Evolutionary conservation across 2,888 invertebrate genomes (phyloP), one percentile per base, ranked within the genome.

Genomic region (Timandra comae): DNA sequence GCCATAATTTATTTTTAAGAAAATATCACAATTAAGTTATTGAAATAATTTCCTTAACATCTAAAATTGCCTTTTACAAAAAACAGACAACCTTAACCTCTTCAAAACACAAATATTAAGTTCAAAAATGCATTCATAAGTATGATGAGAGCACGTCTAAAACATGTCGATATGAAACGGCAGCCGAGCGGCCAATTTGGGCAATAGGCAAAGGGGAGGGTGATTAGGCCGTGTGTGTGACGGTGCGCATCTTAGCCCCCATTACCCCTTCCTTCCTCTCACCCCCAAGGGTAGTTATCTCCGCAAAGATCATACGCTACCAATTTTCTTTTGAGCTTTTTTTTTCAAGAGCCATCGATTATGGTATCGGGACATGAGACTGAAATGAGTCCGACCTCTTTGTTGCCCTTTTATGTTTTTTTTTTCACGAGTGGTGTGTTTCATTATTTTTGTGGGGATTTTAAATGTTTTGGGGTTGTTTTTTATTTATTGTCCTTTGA

Each of bases 201-300:
- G 77, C 76, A 80, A 82, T 81, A 82, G 81, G 82, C 80, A 81
- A 77, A 81, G 60, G 52, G 55, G 62, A 52, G 60, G 52, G 58
- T 82, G 84, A 82, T 84, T 81, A 84, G 82, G 78, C 81, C 78
- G 82, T 82, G 84, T 82, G 84, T 84, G 84, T 81, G 82, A 65
- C 84, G 84, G 81, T 80, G 84, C 82, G 85, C 85, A 71, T 85
- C 85, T 85, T 84, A 79, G 74, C 85, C 85, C 85, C 82, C 80
- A 85, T 85, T 81, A 85, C 85, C 85, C 85, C 82, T 84, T 84
- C 79, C 84, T 82, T 84, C 85, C 84, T 84, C 82, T 84, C 81
- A 72, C 77, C 68, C 80, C 82, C 79, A 82, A 82, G 82, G 82
- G 81, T 62, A 66, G 74, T 67, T 78, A 77, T 78, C 79, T 73